Percentiles rank a stretch among this genome's conserved stretches.
These are phyloP conservation scores for Pteropus alecto DNA, from an alignment of 2,113 vertebrate genomes.

Conservation along the genomic window DNA sequence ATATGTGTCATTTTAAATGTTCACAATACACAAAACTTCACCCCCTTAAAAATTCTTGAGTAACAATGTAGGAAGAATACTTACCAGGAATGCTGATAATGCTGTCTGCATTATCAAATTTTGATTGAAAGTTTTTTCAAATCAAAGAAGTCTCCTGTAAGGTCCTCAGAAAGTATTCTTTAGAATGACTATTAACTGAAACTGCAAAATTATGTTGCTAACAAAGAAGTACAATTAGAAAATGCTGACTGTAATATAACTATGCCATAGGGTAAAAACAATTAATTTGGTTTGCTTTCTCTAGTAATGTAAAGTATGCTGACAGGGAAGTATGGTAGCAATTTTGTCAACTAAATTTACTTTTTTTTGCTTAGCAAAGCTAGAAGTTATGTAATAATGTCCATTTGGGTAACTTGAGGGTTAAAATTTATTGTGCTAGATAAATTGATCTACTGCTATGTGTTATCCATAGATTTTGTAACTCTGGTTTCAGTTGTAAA, in stretches of 20 bases:
- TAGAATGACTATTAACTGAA: background rate
- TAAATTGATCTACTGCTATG: background rate
- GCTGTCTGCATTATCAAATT: background rate
- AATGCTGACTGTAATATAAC: background rate
- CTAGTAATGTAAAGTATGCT: constrained; percentile 28
- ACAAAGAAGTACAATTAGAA: constrained; percentile 33
- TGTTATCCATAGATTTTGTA: background rate
- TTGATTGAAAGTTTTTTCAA: background rate
- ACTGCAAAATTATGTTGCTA: background rate
- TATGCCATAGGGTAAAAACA: background rate
- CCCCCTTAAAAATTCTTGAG: background rate
- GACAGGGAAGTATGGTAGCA: background rate
- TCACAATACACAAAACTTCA: background rate
- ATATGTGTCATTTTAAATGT: background rate
- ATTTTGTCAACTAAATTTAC: constrained; percentile 24
- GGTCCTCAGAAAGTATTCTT: background rate
- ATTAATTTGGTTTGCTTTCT: constrained; percentile 45
- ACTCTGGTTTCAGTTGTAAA: background rate
- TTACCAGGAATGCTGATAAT: background rate
- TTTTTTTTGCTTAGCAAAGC: constrained; percentile 45
- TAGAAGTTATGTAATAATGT: background rate
- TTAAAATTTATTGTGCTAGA: constrained; percentile 18
- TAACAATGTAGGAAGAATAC: background rate
- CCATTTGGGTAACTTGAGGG: background rate
- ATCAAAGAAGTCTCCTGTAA: background rate